These are phyloP conservation scores for Bombus terrestris DNA, from an alignment of 1,140 invertebrate species.

Conservation along the genomic window DNA sequence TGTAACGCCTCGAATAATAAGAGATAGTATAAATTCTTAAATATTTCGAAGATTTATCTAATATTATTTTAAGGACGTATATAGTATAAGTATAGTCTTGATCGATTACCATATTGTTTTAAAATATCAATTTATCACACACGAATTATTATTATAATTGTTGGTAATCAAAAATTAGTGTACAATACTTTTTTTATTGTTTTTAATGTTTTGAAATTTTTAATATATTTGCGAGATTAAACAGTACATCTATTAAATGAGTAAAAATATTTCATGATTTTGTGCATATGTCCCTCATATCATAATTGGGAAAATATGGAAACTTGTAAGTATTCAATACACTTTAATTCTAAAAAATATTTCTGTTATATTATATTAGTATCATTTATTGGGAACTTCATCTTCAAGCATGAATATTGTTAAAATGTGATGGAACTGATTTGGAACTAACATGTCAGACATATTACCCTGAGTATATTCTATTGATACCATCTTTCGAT, in stretches of 20 bases:
- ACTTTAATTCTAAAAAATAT: conserved; percentile 43
- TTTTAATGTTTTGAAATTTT: neutral
- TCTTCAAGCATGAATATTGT: conserved; percentile 36
- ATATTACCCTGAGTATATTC: conserved; percentile 51
- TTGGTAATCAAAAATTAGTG: neutral
- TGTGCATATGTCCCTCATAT: conserved; percentile 25
- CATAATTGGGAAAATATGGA: conserved; percentile 8
- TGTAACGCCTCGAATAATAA: conserved; percentile 13
- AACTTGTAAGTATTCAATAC: conserved; percentile 9
- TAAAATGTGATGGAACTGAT: conserved; percentile 43
- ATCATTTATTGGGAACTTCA: conserved; percentile 31
- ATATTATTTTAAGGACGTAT: neutral
- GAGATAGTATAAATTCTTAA: neutral
- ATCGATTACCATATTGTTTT: conserved; percentile 10
- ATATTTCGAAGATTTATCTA: neutral
- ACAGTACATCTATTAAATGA: conserved; percentile 6
- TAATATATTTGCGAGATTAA: conserved; percentile 4
- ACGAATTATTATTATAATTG: neutral
- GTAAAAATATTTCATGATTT: conserved; percentile 12
- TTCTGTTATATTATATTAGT: conserved; percentile 13
- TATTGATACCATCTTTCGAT: conserved; percentile 25
- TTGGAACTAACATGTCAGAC: conserved; percentile 31
- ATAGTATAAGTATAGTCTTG: neutral
- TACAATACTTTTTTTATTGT: neutral
- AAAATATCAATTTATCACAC: conserved; percentile 8